These are phyloP conservation scores for Pelodytes ibericus DNA, from an alignment of 2,797 vertebrate genomes.

Conservation along the genomic window DNA sequence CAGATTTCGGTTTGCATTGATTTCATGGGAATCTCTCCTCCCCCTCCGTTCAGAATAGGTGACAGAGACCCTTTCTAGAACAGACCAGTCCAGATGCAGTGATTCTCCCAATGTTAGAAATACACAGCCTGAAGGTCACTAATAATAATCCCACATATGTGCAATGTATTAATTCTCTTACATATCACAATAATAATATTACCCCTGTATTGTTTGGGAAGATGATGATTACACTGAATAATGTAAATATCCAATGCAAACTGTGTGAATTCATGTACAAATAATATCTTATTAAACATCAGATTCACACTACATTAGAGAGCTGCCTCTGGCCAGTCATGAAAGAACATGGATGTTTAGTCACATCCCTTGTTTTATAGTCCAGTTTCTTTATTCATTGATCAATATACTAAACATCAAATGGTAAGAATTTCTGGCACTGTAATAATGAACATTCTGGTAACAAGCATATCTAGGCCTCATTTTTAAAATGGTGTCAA, in stretches of 20 bases:
- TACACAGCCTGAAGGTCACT: slow-evolving; percentile 40
- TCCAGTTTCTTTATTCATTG: too few species aligned
- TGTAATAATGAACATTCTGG: too few species aligned
- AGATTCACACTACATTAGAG: not conserved
- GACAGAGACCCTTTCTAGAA: slow-evolving; percentile 50
- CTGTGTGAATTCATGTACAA: too few species aligned
- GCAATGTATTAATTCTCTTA: not conserved
- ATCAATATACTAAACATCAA: too few species aligned
- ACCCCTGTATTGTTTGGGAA: too few species aligned
- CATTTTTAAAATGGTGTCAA: slow-evolving; percentile 28
- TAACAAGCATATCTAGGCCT: slow-evolving; percentile 16
- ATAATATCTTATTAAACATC: too few species aligned
- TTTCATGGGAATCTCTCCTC: slow-evolving; percentile 27
- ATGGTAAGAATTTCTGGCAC: too few species aligned
- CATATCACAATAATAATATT: not conserved
- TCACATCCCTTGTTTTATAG: not conserved
- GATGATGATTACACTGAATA: too few species aligned
- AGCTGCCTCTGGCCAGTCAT: not conserved
- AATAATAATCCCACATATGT: not conserved
- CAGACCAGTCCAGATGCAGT: slow-evolving; percentile 3
- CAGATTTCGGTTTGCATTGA: slow-evolving; percentile 34
- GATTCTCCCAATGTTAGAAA: not conserved
- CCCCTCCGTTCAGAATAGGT: slow-evolving; percentile 34
- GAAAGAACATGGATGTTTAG: not conserved
- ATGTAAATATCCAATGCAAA: too few species aligned